Percentiles rank a stretch among this genome's conserved stretches.
Conservation (phyloP, 2,888 invertebrate species). For the Ectobius pallidus region DNA sequence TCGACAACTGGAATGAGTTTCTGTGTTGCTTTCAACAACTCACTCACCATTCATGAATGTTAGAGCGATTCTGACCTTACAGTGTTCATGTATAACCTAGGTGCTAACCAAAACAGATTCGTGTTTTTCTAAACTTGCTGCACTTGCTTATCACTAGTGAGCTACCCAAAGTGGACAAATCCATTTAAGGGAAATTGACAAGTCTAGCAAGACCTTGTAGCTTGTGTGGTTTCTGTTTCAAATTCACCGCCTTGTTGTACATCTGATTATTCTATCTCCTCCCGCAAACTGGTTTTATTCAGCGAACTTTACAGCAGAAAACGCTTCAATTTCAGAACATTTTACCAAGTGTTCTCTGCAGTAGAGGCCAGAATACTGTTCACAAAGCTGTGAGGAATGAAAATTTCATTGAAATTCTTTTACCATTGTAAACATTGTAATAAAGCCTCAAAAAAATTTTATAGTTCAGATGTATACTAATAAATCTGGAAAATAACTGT, state of each 20-base stretch:
- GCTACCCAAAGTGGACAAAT: slow-evolving; percentile 12
- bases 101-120: slow-evolving; percentile 5
- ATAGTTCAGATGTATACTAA: too few relatives aligned
- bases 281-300: neutral
- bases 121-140: slow-evolving; percentile 8
- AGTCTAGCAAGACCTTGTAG: neutral
- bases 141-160: neutral
- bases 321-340: too few relatives aligned
- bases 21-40: slow-evolving; percentile 9
- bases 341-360: too few relatives aligned
- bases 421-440: too few relatives aligned
- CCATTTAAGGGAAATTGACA: slow-evolving; percentile 11
- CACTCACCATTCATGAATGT: slow-evolving; percentile 14
- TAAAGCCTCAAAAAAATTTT: too few relatives aligned
- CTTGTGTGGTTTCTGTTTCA: neutral
- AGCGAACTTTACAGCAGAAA: too few relatives aligned
- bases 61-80: neutral
- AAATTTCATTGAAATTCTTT: too few relatives aligned
- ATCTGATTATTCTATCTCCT: neutral
- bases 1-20: slow-evolving; percentile 11
- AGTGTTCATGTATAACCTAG: slow-evolving; percentile 10
- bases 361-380: too few relatives aligned
- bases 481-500: too few relatives aligned
- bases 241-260: neutral
- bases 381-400: too few relatives aligned